These are phyloP conservation scores for Sebastes hopkinsi DNA, from an alignment of 2,797 vertebrate genomes.

Conservation along the genomic window DNA sequence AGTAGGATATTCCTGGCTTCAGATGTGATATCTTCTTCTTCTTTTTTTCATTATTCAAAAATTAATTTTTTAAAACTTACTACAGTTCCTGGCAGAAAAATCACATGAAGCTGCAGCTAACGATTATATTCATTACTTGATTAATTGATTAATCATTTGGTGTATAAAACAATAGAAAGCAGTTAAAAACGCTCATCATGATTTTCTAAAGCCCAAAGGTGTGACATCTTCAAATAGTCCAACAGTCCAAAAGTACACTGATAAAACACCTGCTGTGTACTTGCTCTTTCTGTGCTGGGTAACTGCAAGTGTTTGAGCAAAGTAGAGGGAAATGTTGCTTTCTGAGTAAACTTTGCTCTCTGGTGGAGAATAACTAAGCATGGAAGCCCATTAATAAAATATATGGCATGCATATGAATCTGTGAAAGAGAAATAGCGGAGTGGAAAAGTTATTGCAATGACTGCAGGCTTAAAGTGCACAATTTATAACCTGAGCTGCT, in stretches of 20 bases:
- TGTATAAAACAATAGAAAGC: neutral
- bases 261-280: neutral
- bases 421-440: too few species aligned
- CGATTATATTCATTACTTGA: neutral
- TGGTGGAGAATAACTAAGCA: conserved; percentile 26
- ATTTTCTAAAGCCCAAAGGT: too few species aligned
- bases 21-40: neutral
- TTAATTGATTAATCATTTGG: neutral
- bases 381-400: neutral
- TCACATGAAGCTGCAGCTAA: neutral
- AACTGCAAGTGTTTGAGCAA: neutral
- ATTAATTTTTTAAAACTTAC: neutral
- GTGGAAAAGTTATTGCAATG: too few species aligned
- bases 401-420: neutral
- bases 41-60: neutral
- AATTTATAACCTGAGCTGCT: too few species aligned
- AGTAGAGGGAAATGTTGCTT: neutral
- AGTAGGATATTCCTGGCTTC: neutral
- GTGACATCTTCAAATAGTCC: neutral
- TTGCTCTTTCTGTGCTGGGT: neutral
- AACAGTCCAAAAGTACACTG: neutral
- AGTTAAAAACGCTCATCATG: neutral
- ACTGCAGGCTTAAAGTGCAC: too few species aligned
- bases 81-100: neutral
- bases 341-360: conserved; percentile 32